Evolutionary conservation across 2,113 vertebrate genomes (phyloP).

Genomic region (Burhinus oedicnemus): DNA sequence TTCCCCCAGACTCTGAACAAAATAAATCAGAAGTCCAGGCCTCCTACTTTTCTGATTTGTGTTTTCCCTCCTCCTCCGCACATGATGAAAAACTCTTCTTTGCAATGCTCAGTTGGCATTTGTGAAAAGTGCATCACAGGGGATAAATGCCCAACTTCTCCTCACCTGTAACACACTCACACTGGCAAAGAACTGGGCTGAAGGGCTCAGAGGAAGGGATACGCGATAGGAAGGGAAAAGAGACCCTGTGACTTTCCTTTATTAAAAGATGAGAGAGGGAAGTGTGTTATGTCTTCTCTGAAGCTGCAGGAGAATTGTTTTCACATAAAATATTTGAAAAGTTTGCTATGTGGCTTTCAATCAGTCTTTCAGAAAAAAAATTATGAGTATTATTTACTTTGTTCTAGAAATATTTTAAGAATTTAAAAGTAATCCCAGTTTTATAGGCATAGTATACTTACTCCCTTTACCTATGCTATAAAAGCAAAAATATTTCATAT

Average conservation of each 20-base stretch:
- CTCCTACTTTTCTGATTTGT: neutral
- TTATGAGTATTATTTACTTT: slow-evolving; percentile 14
- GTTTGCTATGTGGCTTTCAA: neutral
- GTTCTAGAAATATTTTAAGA: slow-evolving; percentile 39
- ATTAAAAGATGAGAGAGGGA: neutral
- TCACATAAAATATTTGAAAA: slow-evolving; percentile 15
- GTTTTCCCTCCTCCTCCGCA: neutral
- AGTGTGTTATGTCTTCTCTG: neutral
- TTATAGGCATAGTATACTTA: neutral
- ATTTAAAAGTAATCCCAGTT: slow-evolving; percentile 29
- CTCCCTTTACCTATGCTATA: slow-evolving; percentile 28
- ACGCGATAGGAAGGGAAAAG: neutral
- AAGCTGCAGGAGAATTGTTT: slow-evolving; percentile 4
- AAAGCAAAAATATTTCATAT: slow-evolving; percentile 64
- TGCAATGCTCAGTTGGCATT: neutral
- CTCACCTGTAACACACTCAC: neutral
- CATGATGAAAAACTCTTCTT: neutral
- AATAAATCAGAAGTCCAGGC: neutral
- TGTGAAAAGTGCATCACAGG: neutral
- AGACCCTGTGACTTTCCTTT: neutral
- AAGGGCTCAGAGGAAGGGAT: neutral
- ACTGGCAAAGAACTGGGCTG: neutral
- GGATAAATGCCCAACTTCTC: neutral
- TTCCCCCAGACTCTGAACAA: neutral
- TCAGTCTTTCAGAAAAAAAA: neutral